Evolutionary conservation across 1,140 invertebrate genomes (phyloP), one percentile per base, ranked within the genome.

Genomic region (Chlorops oryzae): DNA sequence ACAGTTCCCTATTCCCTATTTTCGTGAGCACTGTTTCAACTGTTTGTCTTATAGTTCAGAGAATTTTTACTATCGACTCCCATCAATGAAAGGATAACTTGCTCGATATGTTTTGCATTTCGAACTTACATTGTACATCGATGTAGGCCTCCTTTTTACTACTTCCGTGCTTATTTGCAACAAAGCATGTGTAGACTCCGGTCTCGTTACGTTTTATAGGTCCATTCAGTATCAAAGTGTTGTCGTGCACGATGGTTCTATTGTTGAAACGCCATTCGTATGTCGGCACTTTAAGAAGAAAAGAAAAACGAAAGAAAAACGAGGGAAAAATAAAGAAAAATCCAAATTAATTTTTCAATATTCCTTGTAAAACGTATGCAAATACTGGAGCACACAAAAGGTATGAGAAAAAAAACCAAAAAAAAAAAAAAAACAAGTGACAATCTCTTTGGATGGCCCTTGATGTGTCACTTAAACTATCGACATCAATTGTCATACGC

Each of bases 251-350:
- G 5, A 69, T 54, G 22, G 57, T 64, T 53, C 62, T 59, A 40
- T 65, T 65, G 20, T 68, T 66, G 25, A 67, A 69, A 17, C 54
- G 40, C 69, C 69, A 72, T 40, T 65, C 57, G 38, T 69, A 72
- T 5, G 56, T 56, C 13, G 68, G 65, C 39, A 63, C 67, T 70
- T 46, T 21, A 47, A 39, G 34, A 20, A 3, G 25, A 47, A 20
- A 47, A 24, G 15, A 38, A 35, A 18, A 50, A 41, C 7, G 10
- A n/a, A 15, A 25, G 12, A 18, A 28, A 45, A 39, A 52, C 13
- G 43, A 40, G 20, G 28, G 24, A n/a, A 41, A 34, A 25, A 2
- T 15, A 13, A 47, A 25, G 20, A 28, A 39, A 51, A 32, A 32
- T n/a, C n/a, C 28, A 32, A 32, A n/a, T 32, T 9, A n/a, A 32